A percentile compares a stretch with the other conserved stretches of the same genome.
Conservation (phyloP, 1,140 invertebrate genomes). For the Chrysopa pallens region DNA sequence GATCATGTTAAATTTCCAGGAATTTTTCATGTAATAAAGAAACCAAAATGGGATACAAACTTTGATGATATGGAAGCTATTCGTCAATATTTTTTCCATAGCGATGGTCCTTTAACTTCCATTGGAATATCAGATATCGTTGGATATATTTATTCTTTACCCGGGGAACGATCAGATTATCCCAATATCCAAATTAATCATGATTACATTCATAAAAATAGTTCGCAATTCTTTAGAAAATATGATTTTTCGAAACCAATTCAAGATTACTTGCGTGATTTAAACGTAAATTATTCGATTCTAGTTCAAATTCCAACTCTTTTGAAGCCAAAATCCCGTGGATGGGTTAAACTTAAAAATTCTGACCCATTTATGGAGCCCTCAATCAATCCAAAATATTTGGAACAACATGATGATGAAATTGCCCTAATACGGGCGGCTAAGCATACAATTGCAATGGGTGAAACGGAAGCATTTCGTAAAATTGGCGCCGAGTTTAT, state of each 20-base stretch:
- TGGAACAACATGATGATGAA: conserved; percentile 26
- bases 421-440: conserved; percentile 21
- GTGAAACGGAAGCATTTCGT: not conserved
- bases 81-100: too few species aligned
- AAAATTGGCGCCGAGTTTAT: conserved; percentile 21
- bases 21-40: too few species aligned
- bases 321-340: conserved; percentile 33
- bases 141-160: too few species aligned
- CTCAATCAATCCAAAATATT: conserved; percentile 41
- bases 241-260: conserved; percentile 5
- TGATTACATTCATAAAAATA: conserved; percentile 7
- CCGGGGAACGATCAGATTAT: conserved; percentile 12
- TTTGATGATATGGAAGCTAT: too few species aligned
- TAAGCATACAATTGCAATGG: conserved; percentile 16
- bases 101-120: too few species aligned
- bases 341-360: conserved; percentile 30
- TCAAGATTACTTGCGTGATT: conserved; percentile 5
- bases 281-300: too few species aligned
- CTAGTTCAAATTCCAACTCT: conserved; percentile 12
- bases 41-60: too few species aligned
- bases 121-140: too few species aligned
- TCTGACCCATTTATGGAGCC: conserved; percentile 40
- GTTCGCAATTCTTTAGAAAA: conserved; percentile 6
- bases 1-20: too few species aligned
- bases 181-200: conserved; percentile 18